Evolutionary conservation across 2,888 invertebrate species (phyloP), one percentile per base, ranked within the genome.

Genomic region (Caenorhabditis angaria): DNA sequence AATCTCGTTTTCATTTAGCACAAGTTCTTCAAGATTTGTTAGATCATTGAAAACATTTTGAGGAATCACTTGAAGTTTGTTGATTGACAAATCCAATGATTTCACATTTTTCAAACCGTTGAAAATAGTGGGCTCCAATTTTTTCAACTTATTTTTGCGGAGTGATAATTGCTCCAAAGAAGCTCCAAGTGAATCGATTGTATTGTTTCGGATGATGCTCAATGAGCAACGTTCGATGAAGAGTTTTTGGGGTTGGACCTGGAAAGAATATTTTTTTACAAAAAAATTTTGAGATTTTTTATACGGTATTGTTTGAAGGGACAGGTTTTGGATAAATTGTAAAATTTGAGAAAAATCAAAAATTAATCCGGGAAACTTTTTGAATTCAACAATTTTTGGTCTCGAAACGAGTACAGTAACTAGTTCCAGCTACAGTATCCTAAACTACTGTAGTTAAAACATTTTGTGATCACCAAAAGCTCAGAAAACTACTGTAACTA

Each of bases 41-140:
- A 88, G 67, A 14, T 85, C 83, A 65, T 86, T 87, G 47, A 89
- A 76, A 22, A 85, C 81, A 24, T 77, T 25, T 0, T 88, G 86
- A 18, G 51, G 53, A 59, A 89, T 86, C 3, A 80, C 76, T 12
- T 82, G 79, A 68, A 89, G 83, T 55, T 84, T 80, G 84, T 90
- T 90, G 70, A 89, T 88, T 62, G 67, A 61, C 41, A 86, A 60
- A 72, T 87, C 87, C 22, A 86, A 71, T 2, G 56, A 67, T 58
- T 70, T 63, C 47, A 86, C 58, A 20, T 64, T 57, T 29, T 28
- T 32, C 29, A 87, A 66, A 14, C 75, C 73, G 18, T 28, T 53
- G 64, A 86, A 81, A 12, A 81, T 70, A 6, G 56, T 27, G 25
- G 69, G 63, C 25, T 81, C 78, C 53, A 87, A 67, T 6, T 58